Base-by-base conservation (phyloP, 2,888 invertebrate species). In the Patella depressa region DNA sequence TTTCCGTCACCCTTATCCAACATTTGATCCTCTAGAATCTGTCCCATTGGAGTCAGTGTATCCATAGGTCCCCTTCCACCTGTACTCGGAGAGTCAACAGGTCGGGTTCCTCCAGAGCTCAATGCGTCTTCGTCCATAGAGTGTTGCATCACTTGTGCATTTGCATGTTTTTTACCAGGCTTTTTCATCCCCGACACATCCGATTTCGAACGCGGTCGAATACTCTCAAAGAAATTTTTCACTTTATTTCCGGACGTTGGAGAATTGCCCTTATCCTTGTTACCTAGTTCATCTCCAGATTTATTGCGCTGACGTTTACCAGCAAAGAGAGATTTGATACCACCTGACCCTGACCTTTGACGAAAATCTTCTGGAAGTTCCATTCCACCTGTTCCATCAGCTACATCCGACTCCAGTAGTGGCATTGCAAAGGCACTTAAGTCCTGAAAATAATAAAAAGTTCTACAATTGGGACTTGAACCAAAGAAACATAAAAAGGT, bases 341-440 rank as follows among this genome's bases (percentile, higher is more conserved):
- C 87, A 12, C 87, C 85, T 9, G 89, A 87, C 3, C 88, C 88
- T n/a, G 88, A 85, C 7, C 89, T 80, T n/a, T 85, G 86, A n/a
- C 89, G 83, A 78, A 85, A 88, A 15, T 87, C 87, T 29, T 87
- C 88, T 2, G 86, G 85, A 11, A 81, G 77, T 80, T 87, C 87
- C 80, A 80, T 80, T 24, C 74, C 75, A 65, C 83, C 80, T 7
- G 81, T 82, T 70, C 82, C 74, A 70, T 85, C 84, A 15, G 79
- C 78, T 57, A 80, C 75, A 71, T 85, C 86, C 69, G 85, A 79
- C 70, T 89, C 88, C 83, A 89, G 81, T 53, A 88, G 81, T 3
- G 88, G 89, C 90, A 90, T 89, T 34, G 90, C 90, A 82, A 89
- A 89, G 77, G 89, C 88, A 84, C 90, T 89, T 76, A 90, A 83